A percentile compares a stretch with the other conserved stretches of the same genome.
Evolutionary conservation across 1,140 invertebrate genomes (phyloP).

Genomic region (Drosophila albomicans): DNA sequence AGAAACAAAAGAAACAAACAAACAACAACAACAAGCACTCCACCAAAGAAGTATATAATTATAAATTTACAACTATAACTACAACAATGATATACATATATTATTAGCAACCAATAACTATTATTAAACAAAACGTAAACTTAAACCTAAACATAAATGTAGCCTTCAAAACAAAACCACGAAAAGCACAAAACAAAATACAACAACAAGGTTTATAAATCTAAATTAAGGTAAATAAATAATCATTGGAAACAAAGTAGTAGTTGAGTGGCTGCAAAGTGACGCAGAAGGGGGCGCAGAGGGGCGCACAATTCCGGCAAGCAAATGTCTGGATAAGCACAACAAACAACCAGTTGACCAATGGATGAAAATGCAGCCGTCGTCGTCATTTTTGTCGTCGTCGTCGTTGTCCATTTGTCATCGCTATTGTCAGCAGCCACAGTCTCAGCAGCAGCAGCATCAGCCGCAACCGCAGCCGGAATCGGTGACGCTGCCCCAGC

Average conservation of each 20-base stretch:
- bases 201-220: constrained; percentile 8
- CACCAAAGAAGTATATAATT: constrained; percentile 60
- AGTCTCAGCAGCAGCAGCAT: constrained; percentile 21
- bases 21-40: constrained; percentile 64
- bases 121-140: constrained; percentile 24
- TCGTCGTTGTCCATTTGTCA: constrained; percentile 82
- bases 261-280: constrained; percentile 9
- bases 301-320: constrained; percentile 60
- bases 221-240: constrained; percentile 1
- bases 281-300: constrained; percentile 5
- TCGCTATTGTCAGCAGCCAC: constrained; percentile 56
- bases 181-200: constrained; percentile 18
- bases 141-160: constrained; percentile 21
- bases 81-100: constrained; percentile 67
- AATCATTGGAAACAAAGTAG: background rate
- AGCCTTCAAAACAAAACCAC: constrained; percentile 53
- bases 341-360: constrained; percentile 67
- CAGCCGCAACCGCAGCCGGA: constrained; percentile 34
- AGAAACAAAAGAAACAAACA: constrained; percentile 3
- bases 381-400: constrained; percentile 79
- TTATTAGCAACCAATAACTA: constrained; percentile 55
- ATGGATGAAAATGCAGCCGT: constrained; percentile 85
- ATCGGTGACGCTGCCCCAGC: constrained; percentile 44
- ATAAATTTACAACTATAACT: constrained; percentile 48
- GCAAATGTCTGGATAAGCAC: constrained; percentile 81